phyloP scores from a whole-genome alignment of 2,888 invertebrate genomes.

The Theretra japonica region DNA sequence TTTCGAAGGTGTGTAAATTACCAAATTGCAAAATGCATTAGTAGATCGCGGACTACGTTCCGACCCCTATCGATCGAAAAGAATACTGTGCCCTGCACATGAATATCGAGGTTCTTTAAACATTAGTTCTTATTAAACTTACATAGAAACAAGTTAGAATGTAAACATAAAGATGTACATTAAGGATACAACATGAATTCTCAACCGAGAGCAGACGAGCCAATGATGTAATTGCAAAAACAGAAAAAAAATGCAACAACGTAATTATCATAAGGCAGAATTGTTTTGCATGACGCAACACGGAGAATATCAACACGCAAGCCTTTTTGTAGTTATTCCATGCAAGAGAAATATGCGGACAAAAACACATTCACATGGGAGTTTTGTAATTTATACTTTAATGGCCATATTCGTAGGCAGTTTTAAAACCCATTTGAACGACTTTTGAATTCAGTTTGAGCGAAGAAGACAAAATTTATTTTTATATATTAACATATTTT shows the following conservation, averaged over 20 bases:
- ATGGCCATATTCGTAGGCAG: neutral
- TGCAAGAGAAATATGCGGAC: slow-evolving; percentile 15
- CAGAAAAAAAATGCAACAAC: slow-evolving; percentile 17
- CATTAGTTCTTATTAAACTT: no score
- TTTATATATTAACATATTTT: no score
- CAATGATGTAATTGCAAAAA: slow-evolving; percentile 11
- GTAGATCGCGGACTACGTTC: no score
- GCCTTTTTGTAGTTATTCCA: slow-evolving; percentile 9
- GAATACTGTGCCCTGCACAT: neutral
- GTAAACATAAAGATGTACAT: neutral
- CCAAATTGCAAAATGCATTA: no score
- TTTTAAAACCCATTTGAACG: no score
- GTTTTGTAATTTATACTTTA: slow-evolving; percentile 9
- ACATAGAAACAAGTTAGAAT: neutral
- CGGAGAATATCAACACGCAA: slow-evolving; percentile 23
- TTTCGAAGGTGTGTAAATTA: no score
- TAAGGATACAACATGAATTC: slow-evolving; percentile 1
- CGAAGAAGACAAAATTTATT: no score
- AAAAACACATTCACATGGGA: slow-evolving; percentile 20
- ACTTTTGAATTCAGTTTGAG: no score
- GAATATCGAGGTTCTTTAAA: no score
- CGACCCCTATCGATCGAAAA: neutral
- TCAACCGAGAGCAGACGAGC: neutral
- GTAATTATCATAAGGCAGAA: slow-evolving; percentile 21
- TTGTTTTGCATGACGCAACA: slow-evolving; percentile 20